Evolutionary conservation across 2,113 vertebrate species (phyloP).

Genomic region (Leucosticte australis): DNA sequence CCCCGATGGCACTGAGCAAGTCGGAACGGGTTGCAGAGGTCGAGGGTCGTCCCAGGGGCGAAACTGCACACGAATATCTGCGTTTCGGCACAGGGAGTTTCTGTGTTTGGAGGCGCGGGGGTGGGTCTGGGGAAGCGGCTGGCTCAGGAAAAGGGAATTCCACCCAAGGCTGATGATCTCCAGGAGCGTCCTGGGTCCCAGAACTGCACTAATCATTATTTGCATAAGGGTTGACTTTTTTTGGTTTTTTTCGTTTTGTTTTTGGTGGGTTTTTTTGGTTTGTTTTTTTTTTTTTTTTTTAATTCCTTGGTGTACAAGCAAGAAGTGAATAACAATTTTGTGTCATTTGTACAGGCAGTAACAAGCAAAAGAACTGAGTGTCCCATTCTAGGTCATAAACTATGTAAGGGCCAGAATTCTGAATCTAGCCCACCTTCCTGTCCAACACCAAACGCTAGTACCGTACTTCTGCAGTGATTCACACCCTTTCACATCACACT

Average conservation of each 20-base stretch:
- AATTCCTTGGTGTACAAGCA: not conserved
- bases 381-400: not conserved
- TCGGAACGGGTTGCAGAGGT: not conserved
- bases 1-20: not conserved
- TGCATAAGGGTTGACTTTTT: not conserved
- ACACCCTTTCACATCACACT: not conserved
- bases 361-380: not conserved
- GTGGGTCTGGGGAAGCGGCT: not conserved
- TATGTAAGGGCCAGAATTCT: not conserved
- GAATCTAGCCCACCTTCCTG: not conserved
- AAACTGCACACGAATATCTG: not conserved
- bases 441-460: not conserved
- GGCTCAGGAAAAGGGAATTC: not conserved
- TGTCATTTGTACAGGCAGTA: not conserved
- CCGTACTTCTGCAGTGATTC: rapidly evolving
- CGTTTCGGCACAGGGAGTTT: not conserved
- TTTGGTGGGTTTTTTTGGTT: too few relatives aligned
- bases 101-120: not conserved
- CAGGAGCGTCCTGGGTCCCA: not conserved
- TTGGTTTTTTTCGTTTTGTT: too few relatives aligned
- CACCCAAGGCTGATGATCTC: too few relatives aligned
- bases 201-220: not conserved
- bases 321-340: not conserved
- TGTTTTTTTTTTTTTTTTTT: not conserved
- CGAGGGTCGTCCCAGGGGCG: not conserved